These are phyloP conservation scores for Zapus hudsonius DNA, from an alignment of 2,113 vertebrate genomes.

Conservation along the genomic window DNA sequence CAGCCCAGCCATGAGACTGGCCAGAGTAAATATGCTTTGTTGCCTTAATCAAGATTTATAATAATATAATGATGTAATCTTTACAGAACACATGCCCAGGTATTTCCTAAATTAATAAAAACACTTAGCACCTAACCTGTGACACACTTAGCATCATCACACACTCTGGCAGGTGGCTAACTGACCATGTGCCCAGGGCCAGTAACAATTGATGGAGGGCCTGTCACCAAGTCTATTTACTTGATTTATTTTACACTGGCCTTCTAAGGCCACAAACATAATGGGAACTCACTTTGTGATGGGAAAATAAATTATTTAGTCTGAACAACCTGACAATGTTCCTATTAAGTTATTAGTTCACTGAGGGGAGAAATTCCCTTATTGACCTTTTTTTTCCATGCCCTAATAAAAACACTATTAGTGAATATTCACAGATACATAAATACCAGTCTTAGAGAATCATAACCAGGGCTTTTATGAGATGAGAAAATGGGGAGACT, in stretches of 20 bases:
- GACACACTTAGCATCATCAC: constrained; percentile 65
- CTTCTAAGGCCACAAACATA: constrained; percentile 67
- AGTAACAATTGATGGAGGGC: constrained; percentile 67
- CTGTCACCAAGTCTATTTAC: constrained; percentile 71
- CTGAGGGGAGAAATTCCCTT: background rate
- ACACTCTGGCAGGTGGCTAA: constrained; percentile 65
- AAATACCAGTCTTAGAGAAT: constrained; percentile 1
- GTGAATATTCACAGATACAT: constrained; percentile 58
- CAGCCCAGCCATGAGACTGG: constrained; percentile 67
- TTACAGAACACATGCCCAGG: constrained; percentile 74
- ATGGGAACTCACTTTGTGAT: constrained; percentile 67
- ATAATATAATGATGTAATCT: constrained; percentile 75
- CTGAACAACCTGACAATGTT: constrained; percentile 57
- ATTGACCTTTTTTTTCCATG: constrained; percentile 43
- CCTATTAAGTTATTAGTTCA: constrained; percentile 73
- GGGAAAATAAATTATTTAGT: constrained; percentile 74
- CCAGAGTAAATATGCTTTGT: constrained; percentile 74
- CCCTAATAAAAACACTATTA: constrained; percentile 30
- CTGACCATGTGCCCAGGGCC: constrained; percentile 51
- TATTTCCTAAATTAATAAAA: constrained; percentile 78
- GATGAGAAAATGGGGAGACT: constrained; percentile 18
- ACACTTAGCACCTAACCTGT: constrained; percentile 72
- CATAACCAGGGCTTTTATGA: background rate
- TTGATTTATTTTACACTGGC: constrained; percentile 77
- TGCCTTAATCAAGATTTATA: constrained; percentile 76